These are phyloP conservation scores for Fopius arisanus DNA, from an alignment of 1,140 invertebrate genomes.

Conservation along the genomic window DNA sequence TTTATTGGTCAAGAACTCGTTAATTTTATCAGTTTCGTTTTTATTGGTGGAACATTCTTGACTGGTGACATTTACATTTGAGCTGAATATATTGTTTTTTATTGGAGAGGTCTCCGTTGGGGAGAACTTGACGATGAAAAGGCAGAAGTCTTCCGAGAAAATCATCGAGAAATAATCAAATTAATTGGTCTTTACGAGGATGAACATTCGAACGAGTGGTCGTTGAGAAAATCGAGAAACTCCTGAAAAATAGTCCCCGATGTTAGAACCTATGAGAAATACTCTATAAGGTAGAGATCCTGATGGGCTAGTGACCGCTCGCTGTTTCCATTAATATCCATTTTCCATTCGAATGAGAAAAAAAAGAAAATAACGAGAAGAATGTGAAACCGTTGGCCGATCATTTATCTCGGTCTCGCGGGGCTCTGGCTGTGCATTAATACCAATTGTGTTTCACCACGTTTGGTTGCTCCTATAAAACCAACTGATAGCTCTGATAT, in stretches of 20 bases:
- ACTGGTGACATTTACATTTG: too few species aligned
- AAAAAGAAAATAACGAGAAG: background rate
- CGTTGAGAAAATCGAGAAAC: too few species aligned
- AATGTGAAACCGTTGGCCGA: background rate
- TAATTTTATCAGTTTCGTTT: too few species aligned
- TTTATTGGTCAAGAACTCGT: too few species aligned
- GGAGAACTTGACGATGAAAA: too few species aligned
- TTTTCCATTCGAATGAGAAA: conserved; percentile 21
- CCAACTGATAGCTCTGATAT: background rate
- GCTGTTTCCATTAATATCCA: conserved; percentile 24
- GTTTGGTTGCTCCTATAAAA: background rate
- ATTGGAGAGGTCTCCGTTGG: too few species aligned
- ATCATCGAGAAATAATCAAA: too few species aligned
- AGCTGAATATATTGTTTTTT: too few species aligned
- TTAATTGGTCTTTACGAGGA: too few species aligned
- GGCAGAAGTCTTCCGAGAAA: too few species aligned
- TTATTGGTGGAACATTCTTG: too few species aligned
- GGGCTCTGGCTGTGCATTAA: conserved; percentile 11
- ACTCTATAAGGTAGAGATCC: background rate
- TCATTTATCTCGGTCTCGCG: conserved; percentile 21
- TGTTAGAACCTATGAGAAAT: background rate
- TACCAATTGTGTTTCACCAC: conserved; percentile 25
- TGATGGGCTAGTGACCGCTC: background rate
- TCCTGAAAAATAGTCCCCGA: background rate
- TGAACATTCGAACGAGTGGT: too few species aligned